phyloP scores from a whole-genome alignment of 2,113 vertebrate genomes.

The Phalacrocorax pelagicus region DNA sequence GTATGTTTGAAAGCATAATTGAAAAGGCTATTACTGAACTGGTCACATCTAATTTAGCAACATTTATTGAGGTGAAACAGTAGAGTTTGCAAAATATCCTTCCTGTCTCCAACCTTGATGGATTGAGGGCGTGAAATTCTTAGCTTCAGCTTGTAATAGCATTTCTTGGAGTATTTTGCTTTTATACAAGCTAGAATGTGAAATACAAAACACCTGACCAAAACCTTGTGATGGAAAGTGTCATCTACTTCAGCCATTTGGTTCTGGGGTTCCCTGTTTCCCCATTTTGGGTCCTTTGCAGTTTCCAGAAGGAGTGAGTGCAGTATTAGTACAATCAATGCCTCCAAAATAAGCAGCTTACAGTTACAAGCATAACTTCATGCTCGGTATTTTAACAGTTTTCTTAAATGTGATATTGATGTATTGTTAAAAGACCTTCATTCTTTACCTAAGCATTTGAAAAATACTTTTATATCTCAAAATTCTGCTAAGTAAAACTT shows the following conservation, averaged over 20 bases:
- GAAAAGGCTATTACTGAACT: not conserved
- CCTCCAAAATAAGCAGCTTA: not conserved
- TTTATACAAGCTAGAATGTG: not conserved
- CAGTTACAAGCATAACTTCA: not conserved
- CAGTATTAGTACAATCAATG: not conserved
- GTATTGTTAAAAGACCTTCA: not conserved
- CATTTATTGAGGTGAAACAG: not conserved
- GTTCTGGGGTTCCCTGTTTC: not conserved
- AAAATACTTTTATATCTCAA: not conserved
- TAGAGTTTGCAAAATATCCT: not conserved
- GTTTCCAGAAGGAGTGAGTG: not conserved
- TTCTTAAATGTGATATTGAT: not conserved
- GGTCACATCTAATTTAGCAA: not conserved
- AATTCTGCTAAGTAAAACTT: not conserved
- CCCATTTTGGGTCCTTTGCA: not conserved
- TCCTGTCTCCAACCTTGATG: not conserved
- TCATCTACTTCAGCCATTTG: not conserved
- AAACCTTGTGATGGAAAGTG: not conserved
- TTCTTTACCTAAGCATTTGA: not conserved
- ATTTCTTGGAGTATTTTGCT: not conserved
- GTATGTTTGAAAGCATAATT: not conserved
- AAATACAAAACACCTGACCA: not conserved
- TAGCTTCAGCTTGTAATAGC: not conserved
- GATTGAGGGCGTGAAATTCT: not conserved
- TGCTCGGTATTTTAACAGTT: not conserved